Evolutionary conservation across 2,888 invertebrate species (phyloP), one percentile per base, ranked within the genome.

Genomic region (Disparrhopalites patrizii): DNA sequence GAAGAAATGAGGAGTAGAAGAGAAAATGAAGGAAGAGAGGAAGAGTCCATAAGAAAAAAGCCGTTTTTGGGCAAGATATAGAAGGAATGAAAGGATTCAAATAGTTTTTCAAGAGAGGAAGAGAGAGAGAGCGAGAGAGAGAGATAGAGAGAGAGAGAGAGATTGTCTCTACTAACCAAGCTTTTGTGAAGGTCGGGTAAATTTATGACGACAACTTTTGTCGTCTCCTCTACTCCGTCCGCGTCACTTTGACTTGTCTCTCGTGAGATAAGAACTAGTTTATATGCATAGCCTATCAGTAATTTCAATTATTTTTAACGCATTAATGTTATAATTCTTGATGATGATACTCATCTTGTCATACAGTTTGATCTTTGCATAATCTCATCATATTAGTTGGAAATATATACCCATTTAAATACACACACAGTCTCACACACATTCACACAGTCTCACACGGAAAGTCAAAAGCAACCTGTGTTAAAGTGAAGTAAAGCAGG

Each of bases 181-280:
- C 54, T 31, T 54, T 43, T 51, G 43, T 51, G 65, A 65, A 60
- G 65, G 58, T 65, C 65, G 58, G 68, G 58, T 62, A 61, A 70
- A 69, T 72, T 72, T 70, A 70, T 70, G 68, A 70, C 69, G 69
- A 69, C 70, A 70, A 70, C 64, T 68, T 69, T 70, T 69, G 55
- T 58, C 55, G 64, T 64, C 64, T 56, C 62, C 47, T 60, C 50
- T 52, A 27, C 62, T 38, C 52, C 54, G 30, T 33, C 56, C 56
- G 50, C 64, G 56, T 64, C 64, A 64, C 62, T 64, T 56, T 56
- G 50, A 64, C 55, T 62, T 54, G 62, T 52, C 54, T 62, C 31
- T n/a, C 52, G 30, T 55, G 13, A 56, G 64, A 64, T 58, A 65
- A 65, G 57, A 58, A 65, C 65, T 58, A 65, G 58, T 65, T 65